Base-by-base conservation (phyloP, 2,888 invertebrate species). In the Luffia ferchaultella region DNA sequence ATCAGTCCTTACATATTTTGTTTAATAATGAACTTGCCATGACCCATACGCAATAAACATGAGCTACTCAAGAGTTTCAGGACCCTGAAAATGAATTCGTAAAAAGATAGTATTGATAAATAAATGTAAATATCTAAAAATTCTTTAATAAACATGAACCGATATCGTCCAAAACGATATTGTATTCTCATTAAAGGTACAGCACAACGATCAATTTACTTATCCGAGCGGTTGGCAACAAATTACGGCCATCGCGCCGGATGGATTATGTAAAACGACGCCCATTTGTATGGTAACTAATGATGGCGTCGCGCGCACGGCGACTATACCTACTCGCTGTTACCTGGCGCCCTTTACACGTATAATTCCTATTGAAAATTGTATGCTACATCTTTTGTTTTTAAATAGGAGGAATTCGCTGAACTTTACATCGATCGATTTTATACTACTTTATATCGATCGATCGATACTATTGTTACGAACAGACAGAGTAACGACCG, bases 211-310 rank as follows among this genome's bases (percentile, higher is more conserved):
- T 78, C 75, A 74, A 77, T 76, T 76, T 72, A 76, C 76, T 77
- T 76, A 78, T 77, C 70, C 74, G 71, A 71, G 74, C 72, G 70
- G 73, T 73, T 74, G 70, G 72, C 70, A 73, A 80, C 79, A 82
- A 82, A 82, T 82, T 79, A 79, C 76, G 70, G 67, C 63, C 70
- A 70, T 70, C 69, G 70, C 68, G 66, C 66, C 70, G 72, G 76
- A 74, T 73, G 78, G 77, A 80, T 82, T 82, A 80, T 80, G 82
- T 82, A 78, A 80, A 80, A 74, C 79, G 76, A 80, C 64, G 64
- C 70, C 79, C 76, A 82, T 82, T 80, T 80, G 73, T 80, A 80
- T 80, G 80, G 76, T 69, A 82, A 79, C 78, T 77, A 80, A 80
- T 78, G 77, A 74, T 61, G 71, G 70, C 73, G 73, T 70, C 73